Base-by-base conservation (phyloP, 1,140 invertebrate species). In the Stegodyphus dumicola region DNA sequence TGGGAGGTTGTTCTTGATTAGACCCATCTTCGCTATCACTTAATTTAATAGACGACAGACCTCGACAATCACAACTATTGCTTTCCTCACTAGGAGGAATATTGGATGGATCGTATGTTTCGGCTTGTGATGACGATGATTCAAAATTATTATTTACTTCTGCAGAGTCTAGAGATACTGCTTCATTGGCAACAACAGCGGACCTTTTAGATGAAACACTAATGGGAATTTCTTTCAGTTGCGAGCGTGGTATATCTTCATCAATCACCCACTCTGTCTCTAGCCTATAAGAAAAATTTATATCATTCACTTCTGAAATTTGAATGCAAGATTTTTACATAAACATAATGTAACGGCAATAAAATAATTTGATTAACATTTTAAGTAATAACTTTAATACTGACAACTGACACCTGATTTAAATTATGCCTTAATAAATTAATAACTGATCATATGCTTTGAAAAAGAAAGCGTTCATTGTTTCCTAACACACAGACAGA, bases 1-100 rank as follows among this genome's bases (percentile, higher is more conserved):
- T 77, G 13, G 84, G 76, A 54, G 88, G 77, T n/a, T 77, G 71
- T 13, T 53, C 71, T 52, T 77, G 83, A 54, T 78, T 78, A 7
- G 77, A 78, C 0, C 78, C 78, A 70, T 86, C 85, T 64, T 75
- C 67, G 60, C 71, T 75, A 85, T 86, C 84, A 77, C 77, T 75
- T 15, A 87, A 18, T 7, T 81, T 70, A 15, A 86, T 87, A 7
- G 69, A 64, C 11, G 87, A 87, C 13, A 86, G 48, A n/a, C 56
- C 65, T 54, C 51, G n/a, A 10, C 71, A 86, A 48, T 87, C 76
- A 71, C 83, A 76, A 73, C 81, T 80, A 51, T 70, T 86, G 65
- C 77, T 86, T 52, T 85, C 74, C 48, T 87, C 79, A 73, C 69
- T 77, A 15, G 60, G 49, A 6, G 76, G 33, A 6, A 75, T 53